Evolutionary conservation across 2,797 vertebrate species (phyloP).

Genomic region (Sebastes wilsoni): DNA sequence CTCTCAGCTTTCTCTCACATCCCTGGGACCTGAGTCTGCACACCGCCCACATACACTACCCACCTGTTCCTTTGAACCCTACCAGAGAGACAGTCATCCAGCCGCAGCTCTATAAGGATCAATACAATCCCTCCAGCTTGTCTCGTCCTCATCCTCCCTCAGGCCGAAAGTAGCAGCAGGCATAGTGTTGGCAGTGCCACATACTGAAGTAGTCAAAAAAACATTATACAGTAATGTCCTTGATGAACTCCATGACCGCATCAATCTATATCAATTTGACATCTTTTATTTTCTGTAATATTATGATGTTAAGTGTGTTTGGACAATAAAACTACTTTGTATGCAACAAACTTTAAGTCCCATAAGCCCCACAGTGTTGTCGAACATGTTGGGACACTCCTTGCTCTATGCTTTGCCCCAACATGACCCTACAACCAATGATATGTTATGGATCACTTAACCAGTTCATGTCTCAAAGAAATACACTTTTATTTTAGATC

Average conservation of each 20-base stretch:
- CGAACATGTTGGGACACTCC: not conserved
- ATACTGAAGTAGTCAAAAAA: not conserved
- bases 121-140: constrained; percentile 17
- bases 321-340: not conserved
- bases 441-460: not conserved
- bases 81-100: constrained; percentile 1
- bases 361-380: not conserved
- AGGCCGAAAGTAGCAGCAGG: not conserved
- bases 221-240: not conserved
- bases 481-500: not conserved
- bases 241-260: not conserved
- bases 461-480: not conserved
- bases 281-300: not conserved
- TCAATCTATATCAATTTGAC: not conserved
- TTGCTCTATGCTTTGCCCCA: not conserved
- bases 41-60: constrained; percentile 12
- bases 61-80: constrained; percentile 7
- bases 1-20: constrained; percentile 22
- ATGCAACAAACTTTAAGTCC: not conserved
- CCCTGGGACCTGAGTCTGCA: constrained; percentile 40
- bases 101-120: constrained; percentile 33
- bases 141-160: constrained; percentile 1
- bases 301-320: not conserved
- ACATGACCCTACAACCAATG: not conserved
- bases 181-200: not conserved